Conservation (phyloP, 2,888 invertebrate genomes). For the Stenolophus ochropezus region DNA sequence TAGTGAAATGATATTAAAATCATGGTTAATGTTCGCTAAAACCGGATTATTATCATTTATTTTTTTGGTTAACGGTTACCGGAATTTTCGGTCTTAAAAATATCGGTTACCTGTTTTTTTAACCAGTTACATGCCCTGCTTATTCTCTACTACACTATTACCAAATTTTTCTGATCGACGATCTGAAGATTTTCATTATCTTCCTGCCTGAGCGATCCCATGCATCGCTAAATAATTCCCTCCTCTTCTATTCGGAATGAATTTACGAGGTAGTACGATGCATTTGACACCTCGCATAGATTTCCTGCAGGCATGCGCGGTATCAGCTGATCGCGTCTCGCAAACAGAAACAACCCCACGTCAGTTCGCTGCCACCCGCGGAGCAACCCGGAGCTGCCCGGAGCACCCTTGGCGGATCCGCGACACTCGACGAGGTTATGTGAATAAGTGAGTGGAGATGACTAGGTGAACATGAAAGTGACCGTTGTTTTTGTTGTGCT, state of each 20-base stretch:
- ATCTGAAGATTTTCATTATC: too few species aligned
- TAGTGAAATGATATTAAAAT: too few species aligned
- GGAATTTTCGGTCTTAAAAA: too few species aligned
- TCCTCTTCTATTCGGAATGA: not conserved
- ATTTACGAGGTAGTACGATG: slow-evolving; percentile 80
- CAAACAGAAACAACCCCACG: not conserved
- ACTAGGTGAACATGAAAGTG: slow-evolving; percentile 28
- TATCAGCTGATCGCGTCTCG: slow-evolving; percentile 11
- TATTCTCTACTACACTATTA: too few species aligned
- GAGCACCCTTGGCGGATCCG: too few species aligned
- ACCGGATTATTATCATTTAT: too few species aligned
- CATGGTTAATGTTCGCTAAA: too few species aligned
- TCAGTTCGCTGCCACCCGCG: slow-evolving; percentile 1
- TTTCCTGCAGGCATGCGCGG: slow-evolving; percentile 76
- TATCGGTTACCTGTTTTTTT: too few species aligned
- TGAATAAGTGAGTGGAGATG: slow-evolving; percentile 14
- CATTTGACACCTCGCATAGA: slow-evolving; percentile 92
- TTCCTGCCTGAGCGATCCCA: too few species aligned
- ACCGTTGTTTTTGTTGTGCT: slow-evolving; percentile 23
- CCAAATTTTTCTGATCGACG: too few species aligned
- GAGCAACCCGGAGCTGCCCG: not conserved
- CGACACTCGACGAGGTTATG: slow-evolving; percentile 1
- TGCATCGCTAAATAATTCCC: not conserved
- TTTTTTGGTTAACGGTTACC: too few species aligned
- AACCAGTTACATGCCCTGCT: too few species aligned